Base-by-base conservation (phyloP, 2,113 vertebrate species). In the Pluvialis apricaria region DNA sequence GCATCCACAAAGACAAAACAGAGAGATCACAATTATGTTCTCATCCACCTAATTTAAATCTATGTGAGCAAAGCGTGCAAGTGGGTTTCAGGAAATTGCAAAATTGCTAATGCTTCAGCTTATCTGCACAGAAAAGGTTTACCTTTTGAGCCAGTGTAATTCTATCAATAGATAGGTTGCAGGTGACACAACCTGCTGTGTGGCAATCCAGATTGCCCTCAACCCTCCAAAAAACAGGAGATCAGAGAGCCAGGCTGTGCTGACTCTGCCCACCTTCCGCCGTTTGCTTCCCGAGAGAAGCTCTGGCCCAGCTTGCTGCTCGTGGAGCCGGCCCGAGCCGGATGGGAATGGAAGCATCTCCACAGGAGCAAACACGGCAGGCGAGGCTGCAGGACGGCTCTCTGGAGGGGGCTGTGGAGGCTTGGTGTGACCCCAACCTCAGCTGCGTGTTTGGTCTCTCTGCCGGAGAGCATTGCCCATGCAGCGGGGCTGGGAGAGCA, bases 181-280 rank as follows among this genome's bases (percentile, higher is more conserved):
- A 75, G 24, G 32, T 66, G 32, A 58, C 57, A 40, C 28, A 54
- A 36, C 24, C 8, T 73, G 61, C 58, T 32, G 5, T 31, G 42
- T 79, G 69, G 25, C 38, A 71, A 64, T 45, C 12, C 42, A 45
- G 36, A 66, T 40, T 57, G 34, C 9, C 9, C 12, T 2, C 18
- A 25, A 7, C 9, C 0, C 4, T 8, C 57, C 32, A 14, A 20
- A n/a, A n/a, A 58, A 13, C 11, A 18, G 5, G 11, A 11, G 3
- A 36, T 21, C 8, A 34, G 36, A 58, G n/a, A 51, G 15, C 9
- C n/a, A 75, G n/a, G 31, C 15, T 69, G 20, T 38, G 40, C 70
- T 72, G 58, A 32, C 66, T 68, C 15, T 81, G 38, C 36, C 34
- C n/a, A 44, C 58, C 24, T 92, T 80, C 62, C 68, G 62, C 90